Conservation (phyloP, 1,140 invertebrate species). For the Drosophila nigrodunni region DNA sequence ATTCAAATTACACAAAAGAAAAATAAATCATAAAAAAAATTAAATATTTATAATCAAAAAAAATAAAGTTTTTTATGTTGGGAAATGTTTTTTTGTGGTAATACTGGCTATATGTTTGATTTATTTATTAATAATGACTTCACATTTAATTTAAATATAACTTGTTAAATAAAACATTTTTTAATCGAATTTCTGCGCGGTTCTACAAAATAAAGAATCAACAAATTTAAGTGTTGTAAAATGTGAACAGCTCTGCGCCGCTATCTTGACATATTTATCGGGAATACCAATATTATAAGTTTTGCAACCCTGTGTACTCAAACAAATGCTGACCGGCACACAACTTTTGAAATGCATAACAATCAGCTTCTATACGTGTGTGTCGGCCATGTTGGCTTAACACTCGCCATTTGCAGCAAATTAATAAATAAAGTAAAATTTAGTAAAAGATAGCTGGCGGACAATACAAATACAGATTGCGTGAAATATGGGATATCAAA, state of each 20-base stretch:
- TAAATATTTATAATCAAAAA: not conserved
- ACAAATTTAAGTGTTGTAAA: not conserved
- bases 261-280: not conserved
- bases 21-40: constrained; percentile 4
- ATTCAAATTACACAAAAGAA: constrained; percentile 11
- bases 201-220: no score
- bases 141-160: no score
- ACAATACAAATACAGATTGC: constrained; percentile 15
- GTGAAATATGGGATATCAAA: constrained; percentile 27
- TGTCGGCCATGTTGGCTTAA: constrained; percentile 48
- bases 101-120: no score
- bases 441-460: constrained; percentile 10
- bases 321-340: constrained; percentile 6
- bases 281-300: not conserved
- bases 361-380: constrained; percentile 22
- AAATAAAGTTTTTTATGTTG: no score
- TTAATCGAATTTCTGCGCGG: no score
- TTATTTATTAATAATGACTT: no score
- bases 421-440: constrained; percentile 57
- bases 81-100: no score
- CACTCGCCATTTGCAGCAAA: constrained; percentile 51
- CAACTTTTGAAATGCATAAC: constrained; percentile 13
- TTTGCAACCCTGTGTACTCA: not conserved
- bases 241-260: not conserved
- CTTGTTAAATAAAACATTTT: no score